Evolutionary conservation across 2,888 invertebrate genomes (phyloP).

Genomic region (Antitype chi): DNA sequence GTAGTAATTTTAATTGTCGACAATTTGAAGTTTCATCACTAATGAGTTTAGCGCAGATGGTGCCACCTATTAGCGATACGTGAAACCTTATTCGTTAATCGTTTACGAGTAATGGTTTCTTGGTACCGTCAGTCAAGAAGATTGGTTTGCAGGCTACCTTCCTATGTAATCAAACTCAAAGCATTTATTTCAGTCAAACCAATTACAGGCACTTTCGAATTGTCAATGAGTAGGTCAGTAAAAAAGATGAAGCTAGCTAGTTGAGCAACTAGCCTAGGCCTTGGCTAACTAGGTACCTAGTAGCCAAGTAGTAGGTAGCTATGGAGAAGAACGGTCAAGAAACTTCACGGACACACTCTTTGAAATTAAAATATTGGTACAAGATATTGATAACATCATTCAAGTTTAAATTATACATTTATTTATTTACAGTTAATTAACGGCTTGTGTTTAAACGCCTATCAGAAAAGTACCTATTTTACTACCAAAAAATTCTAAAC

Average conservation of each 20-base stretch:
- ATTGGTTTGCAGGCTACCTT: background rate
- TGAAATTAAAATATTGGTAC: background rate
- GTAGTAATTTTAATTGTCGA: slow-evolving; percentile 75
- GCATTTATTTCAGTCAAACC: background rate
- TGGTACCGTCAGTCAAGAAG: slow-evolving; percentile 12
- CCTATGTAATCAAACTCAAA: background rate
- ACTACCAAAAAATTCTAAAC: too few species aligned
- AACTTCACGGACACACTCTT: background rate
- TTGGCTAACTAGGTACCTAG: too few species aligned
- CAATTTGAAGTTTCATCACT: slow-evolving; percentile 75
- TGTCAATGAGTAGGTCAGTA: background rate
- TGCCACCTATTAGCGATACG: slow-evolving; percentile 72
- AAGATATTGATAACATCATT: background rate
- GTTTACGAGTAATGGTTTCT: slow-evolving; percentile 41
- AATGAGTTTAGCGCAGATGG: slow-evolving; percentile 77
- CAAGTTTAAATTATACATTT: background rate
- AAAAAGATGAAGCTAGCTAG: background rate
- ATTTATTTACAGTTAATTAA: too few species aligned
- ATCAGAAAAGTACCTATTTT: too few species aligned
- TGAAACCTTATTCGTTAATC: slow-evolving; percentile 65
- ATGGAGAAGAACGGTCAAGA: background rate
- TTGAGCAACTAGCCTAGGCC: too few species aligned
- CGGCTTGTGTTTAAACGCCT: too few species aligned
- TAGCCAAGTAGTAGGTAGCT: too few species aligned
- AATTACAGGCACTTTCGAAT: background rate